Percentiles rank a stretch among this genome's conserved stretches.
Evolutionary conservation across 2,113 vertebrate species (phyloP).

Genomic region (Spea multiplicata): DNA sequence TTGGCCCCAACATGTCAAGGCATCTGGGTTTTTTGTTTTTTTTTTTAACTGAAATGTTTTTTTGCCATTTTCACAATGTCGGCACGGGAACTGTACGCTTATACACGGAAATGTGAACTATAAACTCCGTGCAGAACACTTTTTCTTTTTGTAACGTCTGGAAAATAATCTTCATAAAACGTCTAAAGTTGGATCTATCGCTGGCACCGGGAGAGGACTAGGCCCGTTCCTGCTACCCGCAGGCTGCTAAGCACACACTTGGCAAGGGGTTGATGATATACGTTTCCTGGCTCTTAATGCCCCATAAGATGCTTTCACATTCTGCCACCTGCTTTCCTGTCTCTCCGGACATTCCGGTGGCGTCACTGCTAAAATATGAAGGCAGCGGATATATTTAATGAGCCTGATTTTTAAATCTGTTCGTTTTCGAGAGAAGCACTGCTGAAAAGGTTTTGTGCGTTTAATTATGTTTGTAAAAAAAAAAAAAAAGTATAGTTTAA

Average conservation of each 20-base stretch:
- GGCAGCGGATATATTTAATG: neutral
- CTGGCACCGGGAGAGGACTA: conserved; percentile 7
- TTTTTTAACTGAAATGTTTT: neutral
- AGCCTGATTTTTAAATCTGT: neutral
- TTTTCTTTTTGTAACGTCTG: too few species aligned
- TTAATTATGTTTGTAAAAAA: too few species aligned
- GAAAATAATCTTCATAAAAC: conserved; percentile 34
- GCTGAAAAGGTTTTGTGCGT: too few species aligned
- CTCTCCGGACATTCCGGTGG: conserved; percentile 42
- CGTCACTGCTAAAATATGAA: conserved; percentile 18
- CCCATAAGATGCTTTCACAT: conserved; percentile 43
- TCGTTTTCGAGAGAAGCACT: too few species aligned
- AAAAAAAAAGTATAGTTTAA: too few species aligned
- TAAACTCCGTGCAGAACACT: neutral
- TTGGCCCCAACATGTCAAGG: conserved; percentile 13
- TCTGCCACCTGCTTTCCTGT: conserved; percentile 45
- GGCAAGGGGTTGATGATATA: conserved; percentile 7
- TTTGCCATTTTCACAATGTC: neutral
- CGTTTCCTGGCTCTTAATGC: conserved; percentile 43
- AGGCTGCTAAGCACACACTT: conserved; percentile 39
- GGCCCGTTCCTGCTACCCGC: conserved; percentile 35
- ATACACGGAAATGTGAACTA: conserved; percentile 1
- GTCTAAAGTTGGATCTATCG: conserved; percentile 19
- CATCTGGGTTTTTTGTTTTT: neutral
- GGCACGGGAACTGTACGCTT: neutral